Conservation (phyloP, 2,113 vertebrate species). For the Dolichotis patagonum region DNA sequence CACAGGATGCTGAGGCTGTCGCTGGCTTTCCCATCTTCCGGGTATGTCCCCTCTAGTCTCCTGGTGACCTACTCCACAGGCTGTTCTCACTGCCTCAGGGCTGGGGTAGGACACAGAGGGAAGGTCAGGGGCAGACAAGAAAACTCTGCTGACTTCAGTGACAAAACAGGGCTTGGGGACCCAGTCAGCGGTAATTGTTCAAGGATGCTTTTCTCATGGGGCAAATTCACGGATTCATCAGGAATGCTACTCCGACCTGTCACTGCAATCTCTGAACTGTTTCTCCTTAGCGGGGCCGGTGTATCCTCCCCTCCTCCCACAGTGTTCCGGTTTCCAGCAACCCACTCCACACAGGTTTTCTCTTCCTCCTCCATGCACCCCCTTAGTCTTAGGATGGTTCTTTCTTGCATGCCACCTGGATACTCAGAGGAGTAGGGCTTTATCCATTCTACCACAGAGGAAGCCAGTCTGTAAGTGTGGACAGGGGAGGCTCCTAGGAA, state of each 20-base stretch:
- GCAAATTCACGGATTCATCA: not conserved
- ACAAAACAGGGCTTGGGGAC: rapidly evolving
- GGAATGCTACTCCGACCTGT: not conserved
- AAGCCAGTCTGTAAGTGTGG: not conserved
- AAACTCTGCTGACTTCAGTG: not conserved
- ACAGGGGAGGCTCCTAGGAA: not conserved
- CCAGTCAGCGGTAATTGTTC: rapidly evolving
- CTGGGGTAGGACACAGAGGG: rapidly evolving
- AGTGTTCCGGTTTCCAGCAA: not conserved
- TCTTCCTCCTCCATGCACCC: not conserved
- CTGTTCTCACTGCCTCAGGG: not conserved
- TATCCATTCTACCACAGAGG: not conserved
- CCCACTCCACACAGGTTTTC: not conserved
- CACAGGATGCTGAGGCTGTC: rapidly evolving
- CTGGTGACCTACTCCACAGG: not conserved
- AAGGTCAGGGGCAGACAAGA: not conserved
- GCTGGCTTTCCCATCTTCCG: not conserved
- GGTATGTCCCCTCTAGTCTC: not conserved
- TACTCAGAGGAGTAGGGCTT: not conserved
- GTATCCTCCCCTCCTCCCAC: no score
- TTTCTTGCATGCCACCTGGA: not conserved
- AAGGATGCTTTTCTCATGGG: not conserved
- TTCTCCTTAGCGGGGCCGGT: not conserved
- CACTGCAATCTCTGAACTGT: not conserved
- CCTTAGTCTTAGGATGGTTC: not conserved